Conservation (phyloP, 2,888 invertebrate species). For the Endomychus coccineus region DNA sequence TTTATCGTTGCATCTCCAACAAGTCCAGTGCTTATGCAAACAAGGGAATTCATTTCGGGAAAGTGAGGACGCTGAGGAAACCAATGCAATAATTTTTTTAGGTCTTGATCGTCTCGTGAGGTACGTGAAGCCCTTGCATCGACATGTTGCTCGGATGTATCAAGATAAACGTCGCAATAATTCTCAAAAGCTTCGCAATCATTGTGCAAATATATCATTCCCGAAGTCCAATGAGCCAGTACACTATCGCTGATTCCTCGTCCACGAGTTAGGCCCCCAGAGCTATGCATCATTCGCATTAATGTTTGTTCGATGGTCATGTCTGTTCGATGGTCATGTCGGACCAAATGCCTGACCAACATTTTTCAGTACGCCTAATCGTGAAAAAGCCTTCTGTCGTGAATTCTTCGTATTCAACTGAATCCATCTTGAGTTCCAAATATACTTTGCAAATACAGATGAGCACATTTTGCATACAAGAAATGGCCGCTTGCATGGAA, state of each 20-base stretch:
- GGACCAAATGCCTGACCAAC: conserved; percentile 23
- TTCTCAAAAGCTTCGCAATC: conserved; percentile 21
- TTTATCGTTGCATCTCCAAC: conserved; percentile 16
- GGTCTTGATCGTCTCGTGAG: conserved; percentile 19
- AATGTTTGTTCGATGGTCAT: conserved; percentile 21
- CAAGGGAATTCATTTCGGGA: conserved; percentile 28
- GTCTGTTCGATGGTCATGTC: conserved; percentile 28
- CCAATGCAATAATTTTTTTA: conserved; percentile 22
- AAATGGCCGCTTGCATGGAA: conserved; percentile 29
- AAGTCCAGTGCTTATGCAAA: conserved; percentile 20
- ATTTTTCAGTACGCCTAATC: conserved; percentile 19
- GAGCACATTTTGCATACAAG: conserved; percentile 31
- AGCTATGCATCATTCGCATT: conserved; percentile 20
- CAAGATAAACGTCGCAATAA: conserved; percentile 26
- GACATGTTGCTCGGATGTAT: conserved; percentile 18
- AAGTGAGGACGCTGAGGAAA: conserved; percentile 23
- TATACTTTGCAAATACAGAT: conserved; percentile 39
- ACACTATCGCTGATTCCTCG: conserved; percentile 18
- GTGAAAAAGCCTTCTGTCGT: conserved; percentile 18
- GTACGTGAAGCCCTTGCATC: conserved; percentile 20
- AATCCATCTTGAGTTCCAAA: conserved; percentile 23
- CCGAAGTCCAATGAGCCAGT: conserved; percentile 16
- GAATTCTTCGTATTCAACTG: conserved; percentile 22
- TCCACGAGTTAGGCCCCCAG: conserved; percentile 20
- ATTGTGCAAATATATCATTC: conserved; percentile 23